Conservation (phyloP, 2,888 invertebrate genomes). For the Harpalus rubripes region DNA sequence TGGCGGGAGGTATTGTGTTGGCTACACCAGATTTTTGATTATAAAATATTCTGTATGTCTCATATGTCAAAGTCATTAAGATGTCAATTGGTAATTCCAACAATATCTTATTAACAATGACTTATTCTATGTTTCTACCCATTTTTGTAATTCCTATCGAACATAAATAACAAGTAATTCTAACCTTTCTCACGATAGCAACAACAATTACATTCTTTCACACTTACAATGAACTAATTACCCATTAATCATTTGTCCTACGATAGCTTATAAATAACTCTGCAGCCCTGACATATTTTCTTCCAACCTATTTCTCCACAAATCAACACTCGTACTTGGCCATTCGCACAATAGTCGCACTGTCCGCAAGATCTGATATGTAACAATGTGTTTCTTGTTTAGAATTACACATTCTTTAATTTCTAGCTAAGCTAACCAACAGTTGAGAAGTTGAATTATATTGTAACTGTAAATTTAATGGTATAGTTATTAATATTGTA, state of each 20-base stretch:
- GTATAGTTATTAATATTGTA: constrained; percentile 47
- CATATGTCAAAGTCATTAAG: too few species aligned
- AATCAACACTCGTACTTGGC: constrained; percentile 8
- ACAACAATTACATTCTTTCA: background rate
- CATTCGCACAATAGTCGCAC: constrained; percentile 13
- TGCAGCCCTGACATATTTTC: constrained; percentile 42
- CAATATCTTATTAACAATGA: too few species aligned
- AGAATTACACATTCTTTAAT: constrained; percentile 8
- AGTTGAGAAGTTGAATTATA: constrained; percentile 50
- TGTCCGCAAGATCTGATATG: constrained; percentile 13
- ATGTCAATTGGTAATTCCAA: too few species aligned
- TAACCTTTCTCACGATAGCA: background rate
- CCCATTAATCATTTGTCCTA: background rate
- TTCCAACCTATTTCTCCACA: constrained; percentile 29
- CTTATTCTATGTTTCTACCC: background rate
- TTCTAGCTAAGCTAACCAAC: background rate
- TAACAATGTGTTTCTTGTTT: constrained; percentile 24
- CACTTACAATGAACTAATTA: constrained; percentile 3
- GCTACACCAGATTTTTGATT: too few species aligned
- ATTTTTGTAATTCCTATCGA: background rate
- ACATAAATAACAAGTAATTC: background rate
- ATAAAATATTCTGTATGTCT: too few species aligned
- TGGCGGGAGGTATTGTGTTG: too few species aligned
- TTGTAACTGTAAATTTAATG: constrained; percentile 57
- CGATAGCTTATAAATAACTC: constrained; percentile 22